These are phyloP conservation scores for Myrmecophaga tridactyla DNA, from an alignment of 2,113 vertebrate genomes.

Conservation along the genomic window DNA sequence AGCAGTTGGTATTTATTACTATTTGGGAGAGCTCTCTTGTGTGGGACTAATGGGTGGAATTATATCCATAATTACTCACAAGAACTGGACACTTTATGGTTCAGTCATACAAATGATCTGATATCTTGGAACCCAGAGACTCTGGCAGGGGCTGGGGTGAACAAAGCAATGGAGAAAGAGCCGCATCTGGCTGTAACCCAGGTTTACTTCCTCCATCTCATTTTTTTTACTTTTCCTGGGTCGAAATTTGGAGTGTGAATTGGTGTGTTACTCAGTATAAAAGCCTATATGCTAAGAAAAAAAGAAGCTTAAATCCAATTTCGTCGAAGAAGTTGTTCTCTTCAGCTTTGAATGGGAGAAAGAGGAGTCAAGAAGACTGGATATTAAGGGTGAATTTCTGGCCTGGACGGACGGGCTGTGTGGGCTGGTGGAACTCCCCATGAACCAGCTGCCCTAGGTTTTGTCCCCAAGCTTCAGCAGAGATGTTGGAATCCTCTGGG, in stretches of 20 bases:
- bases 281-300: background rate
- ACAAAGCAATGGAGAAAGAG: background rate
- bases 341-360: background rate
- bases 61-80: conserved; percentile 45
- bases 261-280: background rate
- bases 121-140: background rate
- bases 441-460: background rate
- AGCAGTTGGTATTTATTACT: conserved; percentile 67
- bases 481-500: background rate
- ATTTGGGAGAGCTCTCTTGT: background rate
- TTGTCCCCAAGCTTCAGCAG: background rate
- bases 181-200: background rate
- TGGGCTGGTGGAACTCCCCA: no score
- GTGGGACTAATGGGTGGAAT: conserved; percentile 12
- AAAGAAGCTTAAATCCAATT: no score
- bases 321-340: background rate
- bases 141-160: background rate
- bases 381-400: background rate
- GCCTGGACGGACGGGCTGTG: background rate
- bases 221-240: background rate
- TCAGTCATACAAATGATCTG: background rate
- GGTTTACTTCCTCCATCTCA: background rate
- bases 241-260: background rate
- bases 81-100: background rate
- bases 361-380: background rate